Percentiles rank a stretch among this genome's conserved stretches.
phyloP scores from a whole-genome alignment of 2,113 vertebrate genomes.

The Oxyruncus cristatus region DNA sequence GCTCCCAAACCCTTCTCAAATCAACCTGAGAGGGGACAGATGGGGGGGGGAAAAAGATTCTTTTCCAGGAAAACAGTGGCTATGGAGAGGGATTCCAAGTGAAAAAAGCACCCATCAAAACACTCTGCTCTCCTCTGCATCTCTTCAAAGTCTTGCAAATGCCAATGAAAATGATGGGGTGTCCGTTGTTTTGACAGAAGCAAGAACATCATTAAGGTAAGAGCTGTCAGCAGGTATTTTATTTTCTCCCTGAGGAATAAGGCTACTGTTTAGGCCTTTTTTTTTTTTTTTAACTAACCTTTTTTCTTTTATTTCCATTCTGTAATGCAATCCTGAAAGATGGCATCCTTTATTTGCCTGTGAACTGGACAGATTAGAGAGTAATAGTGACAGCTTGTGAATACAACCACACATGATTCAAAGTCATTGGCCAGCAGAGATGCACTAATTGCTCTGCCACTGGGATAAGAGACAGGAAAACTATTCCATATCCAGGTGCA shows the following conservation, averaged over 20 bases:
- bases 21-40: not conserved
- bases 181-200: slow-evolving; percentile 45
- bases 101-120: not conserved
- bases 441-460: not conserved
- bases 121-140: not conserved
- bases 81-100: slow-evolving; percentile 2
- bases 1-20: not conserved
- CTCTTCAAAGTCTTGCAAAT: slow-evolving; percentile 25
- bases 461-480: not conserved
- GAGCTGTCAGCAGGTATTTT: slow-evolving; percentile 50
- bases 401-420: not conserved
- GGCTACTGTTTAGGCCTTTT: slow-evolving; percentile 14
- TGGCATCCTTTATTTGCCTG: not conserved
- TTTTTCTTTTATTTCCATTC: slow-evolving; percentile 15
- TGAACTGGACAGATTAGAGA: slow-evolving; percentile 14
- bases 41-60: not conserved
- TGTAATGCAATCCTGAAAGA: slow-evolving; percentile 4
- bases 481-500: not conserved
- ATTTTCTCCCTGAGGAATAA: slow-evolving; percentile 37
- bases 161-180: not conserved
- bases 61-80: not conserved
- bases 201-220: slow-evolving; percentile 47
- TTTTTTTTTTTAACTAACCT: slow-evolving; percentile 7
- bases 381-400: not conserved
- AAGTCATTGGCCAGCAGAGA: not conserved